Conservation (phyloP, 2,888 invertebrate species). For the Rotaria macrura region DNA sequence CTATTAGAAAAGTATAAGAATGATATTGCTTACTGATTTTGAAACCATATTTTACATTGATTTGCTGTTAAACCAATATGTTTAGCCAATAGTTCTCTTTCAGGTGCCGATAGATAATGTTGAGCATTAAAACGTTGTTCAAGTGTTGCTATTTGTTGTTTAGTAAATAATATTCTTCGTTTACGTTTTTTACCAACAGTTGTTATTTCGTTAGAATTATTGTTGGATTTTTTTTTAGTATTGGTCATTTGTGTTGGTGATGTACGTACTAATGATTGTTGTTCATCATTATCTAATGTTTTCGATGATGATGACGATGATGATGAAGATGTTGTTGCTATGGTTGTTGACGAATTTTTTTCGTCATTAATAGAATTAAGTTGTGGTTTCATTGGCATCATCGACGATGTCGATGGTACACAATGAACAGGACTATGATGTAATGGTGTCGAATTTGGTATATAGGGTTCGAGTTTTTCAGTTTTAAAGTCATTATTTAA, state of each 20-base stretch:
- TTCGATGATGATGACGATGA: neutral
- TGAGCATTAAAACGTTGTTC: constrained; percentile 28
- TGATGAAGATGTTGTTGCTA: neutral
- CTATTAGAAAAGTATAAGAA: neutral
- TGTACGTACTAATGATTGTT: neutral
- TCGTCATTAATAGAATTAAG: neutral
- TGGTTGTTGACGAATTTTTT: neutral
- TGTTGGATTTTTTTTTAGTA: neutral
- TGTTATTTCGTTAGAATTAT: neutral
- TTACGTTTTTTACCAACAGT: constrained; percentile 24
- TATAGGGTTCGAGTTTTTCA: neutral
- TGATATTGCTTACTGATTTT: constrained; percentile 28
- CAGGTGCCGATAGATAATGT: constrained; percentile 31
- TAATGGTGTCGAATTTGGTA: neutral
- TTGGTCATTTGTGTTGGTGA: neutral
- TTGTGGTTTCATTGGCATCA: neutral
- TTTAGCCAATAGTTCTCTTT: constrained; percentile 30
- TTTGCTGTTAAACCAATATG: constrained; percentile 28
- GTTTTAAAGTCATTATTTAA: neutral
- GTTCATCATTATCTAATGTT: neutral
- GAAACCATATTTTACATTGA: constrained; percentile 34
- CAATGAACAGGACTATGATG: constrained; percentile 1
- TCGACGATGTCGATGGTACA: neutral
- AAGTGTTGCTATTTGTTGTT: constrained; percentile 31
- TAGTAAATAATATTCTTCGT: constrained; percentile 29